Evolutionary conservation across 2,797 vertebrate genomes (phyloP), one percentile per base, ranked within the genome.

Genomic region (Decapterus maruadsi): DNA sequence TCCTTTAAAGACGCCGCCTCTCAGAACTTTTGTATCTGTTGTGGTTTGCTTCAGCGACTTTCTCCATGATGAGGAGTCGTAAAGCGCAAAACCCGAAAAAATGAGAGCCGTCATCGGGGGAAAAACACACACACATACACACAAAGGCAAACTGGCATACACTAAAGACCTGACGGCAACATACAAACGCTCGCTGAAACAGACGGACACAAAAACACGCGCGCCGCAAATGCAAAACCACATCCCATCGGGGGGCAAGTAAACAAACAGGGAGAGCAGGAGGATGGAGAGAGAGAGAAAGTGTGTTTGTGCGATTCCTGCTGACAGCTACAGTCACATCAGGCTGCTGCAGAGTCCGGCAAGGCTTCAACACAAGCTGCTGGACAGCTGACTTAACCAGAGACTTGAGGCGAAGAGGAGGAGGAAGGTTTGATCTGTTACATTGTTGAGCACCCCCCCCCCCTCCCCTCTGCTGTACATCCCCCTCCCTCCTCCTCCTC

Each of bases 41-140:
- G 93, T 85, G 93, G 93, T 91, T 90, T 90, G 70, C 42, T 53
- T 80, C 70, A 19, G 63, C 11, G 26, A 80, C 75, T 90, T 83
- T 82, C 74, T 76, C 75, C 75, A 68, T 80, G 84, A 92, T 82
- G 83, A 92, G 72, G 71, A 79, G 53, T 77, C 45, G 69, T 89
- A 90, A 91, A 89, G 68, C 0, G 53, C 51, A 68, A 81, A 80
- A 58, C 38, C 55, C 13, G 8, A n/a, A 68, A 77, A 77, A 83
- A 68, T 17, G 56, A 84, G 77, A 78, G 82, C 53, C 29, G 13
- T 74, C 68, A 45, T 59, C n/a, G 67, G 46, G 78, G 11, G 11
- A 10, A 11, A 40, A 40, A 10, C 14, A 29, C 4, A 55, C n/a
- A 60, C 43, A 8, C 6, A 2, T 14, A 43, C 50, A 62, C 29